phyloP scores from a whole-genome alignment of 1,140 invertebrate genomes.

The Phortica variegata region DNA sequence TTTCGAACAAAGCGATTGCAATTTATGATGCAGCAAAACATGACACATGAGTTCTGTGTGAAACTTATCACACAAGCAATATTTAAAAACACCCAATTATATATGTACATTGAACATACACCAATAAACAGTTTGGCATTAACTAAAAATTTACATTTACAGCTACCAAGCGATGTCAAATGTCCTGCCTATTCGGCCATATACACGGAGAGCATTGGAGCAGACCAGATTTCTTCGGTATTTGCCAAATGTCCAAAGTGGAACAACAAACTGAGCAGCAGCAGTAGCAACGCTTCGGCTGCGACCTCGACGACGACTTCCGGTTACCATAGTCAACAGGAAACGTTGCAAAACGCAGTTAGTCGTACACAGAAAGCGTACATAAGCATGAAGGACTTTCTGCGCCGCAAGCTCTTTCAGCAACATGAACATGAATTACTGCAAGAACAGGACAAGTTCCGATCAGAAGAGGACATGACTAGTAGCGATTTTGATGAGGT shows the following conservation, averaged over 20 bases:
- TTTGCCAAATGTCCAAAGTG: conserved; percentile 40
- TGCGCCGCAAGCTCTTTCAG: conserved; percentile 46
- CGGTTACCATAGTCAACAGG: too few species aligned
- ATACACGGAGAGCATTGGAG: conserved; percentile 31
- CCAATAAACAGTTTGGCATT: conserved; percentile 9
- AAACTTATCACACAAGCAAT: too few species aligned
- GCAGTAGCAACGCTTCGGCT: background rate
- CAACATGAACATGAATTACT: conserved; percentile 28
- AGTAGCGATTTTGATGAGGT: conserved; percentile 54
- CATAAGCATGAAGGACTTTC: conserved; percentile 50
- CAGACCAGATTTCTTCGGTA: conserved; percentile 25
- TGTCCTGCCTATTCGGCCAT: conserved; percentile 42
- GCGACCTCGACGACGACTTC: conserved; percentile 8
- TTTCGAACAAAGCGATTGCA: too few species aligned
- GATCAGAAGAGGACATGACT: conserved; percentile 24
- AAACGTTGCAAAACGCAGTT: too few species aligned
- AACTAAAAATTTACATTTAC: too few species aligned
- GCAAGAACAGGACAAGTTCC: conserved; percentile 4
- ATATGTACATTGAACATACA: too few species aligned
- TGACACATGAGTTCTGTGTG: too few species aligned
- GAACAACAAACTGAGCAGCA: conserved; percentile 33
- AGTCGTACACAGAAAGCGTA: conserved; percentile 49
- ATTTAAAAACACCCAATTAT: too few species aligned
- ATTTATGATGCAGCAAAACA: too few species aligned
- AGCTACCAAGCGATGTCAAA: conserved; percentile 41